Evolutionary conservation across 2,888 invertebrate species (phyloP).

Genomic region (Eudemis profundana): DNA sequence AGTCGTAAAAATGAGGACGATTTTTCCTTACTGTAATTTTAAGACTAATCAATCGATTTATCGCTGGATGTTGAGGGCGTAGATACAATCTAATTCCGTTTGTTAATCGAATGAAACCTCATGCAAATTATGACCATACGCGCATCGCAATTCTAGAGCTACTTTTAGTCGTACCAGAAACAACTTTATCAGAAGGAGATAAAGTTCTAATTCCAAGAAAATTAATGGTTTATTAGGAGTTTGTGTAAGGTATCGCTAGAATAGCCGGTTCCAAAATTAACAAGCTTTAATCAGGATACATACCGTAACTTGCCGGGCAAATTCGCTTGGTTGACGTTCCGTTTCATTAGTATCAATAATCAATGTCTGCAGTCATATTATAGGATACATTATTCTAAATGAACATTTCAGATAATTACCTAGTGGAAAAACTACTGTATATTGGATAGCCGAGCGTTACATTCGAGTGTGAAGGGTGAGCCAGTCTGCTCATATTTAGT

Average conservation of each 20-base stretch:
- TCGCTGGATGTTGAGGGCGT: too few relatives aligned
- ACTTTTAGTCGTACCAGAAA: background rate
- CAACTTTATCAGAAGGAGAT: background rate
- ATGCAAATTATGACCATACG: conserved; percentile 17
- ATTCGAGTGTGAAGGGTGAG: too few relatives aligned
- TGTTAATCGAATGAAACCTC: conserved; percentile 12
- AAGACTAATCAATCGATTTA: too few relatives aligned
- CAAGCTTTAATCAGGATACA: conserved; percentile 25
- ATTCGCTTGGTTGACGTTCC: conserved; percentile 6
- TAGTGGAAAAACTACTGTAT: too few relatives aligned
- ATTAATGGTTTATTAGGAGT: background rate
- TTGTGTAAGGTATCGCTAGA: background rate
- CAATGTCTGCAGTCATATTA: background rate
- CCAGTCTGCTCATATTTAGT: too few relatives aligned
- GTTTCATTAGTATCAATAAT: conserved; percentile 3
- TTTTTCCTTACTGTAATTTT: too few relatives aligned
- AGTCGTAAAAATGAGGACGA: too few relatives aligned
- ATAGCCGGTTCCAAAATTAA: conserved; percentile 12
- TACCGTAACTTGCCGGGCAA: conserved; percentile 4
- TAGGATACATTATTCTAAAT: too few relatives aligned
- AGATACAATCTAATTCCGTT: background rate
- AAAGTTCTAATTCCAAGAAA: background rate
- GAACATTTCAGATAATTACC: too few relatives aligned
- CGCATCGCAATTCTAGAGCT: background rate
- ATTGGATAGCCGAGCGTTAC: too few relatives aligned